Evolutionary conservation across 2,113 vertebrate genomes (phyloP), one percentile per base, ranked within the genome.

Genomic region (Entomyzon cyanotis): DNA sequence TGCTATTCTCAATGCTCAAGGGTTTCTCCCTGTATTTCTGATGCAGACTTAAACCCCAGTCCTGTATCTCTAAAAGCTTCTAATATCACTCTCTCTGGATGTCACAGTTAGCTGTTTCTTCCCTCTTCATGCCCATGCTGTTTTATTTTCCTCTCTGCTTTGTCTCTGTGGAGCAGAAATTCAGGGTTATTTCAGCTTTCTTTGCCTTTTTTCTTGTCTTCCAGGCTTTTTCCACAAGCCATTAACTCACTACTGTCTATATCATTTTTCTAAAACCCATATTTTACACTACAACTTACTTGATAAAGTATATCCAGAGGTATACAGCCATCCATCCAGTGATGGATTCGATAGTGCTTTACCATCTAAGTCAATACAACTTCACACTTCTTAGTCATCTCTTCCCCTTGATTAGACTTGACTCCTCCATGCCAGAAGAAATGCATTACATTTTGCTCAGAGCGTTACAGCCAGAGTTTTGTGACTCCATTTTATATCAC

Each of bases 341-440:
- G 79, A 88, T 63, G 33, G 80, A 87, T 92, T 81, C 87, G 64
- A 59, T 23, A 77, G 30, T 59, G 35, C 27, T 89, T 86, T 67
- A 50, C 24, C 2, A 2, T 80, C n/a, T 56, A 50, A 89, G 44
- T 52, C 89, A 95, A 59, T 90, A 81, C 4, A 1, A 71, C 80
- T 93, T 91, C 76, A 84, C 37, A 84, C 30, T 78, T 90, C 64
- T 90, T 82, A 89, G 60, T 64, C 52, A 33, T 60, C 22, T 65
- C 73, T 89, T 93, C 65, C 56, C 21, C 56, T 89, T 94, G 44
- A 79, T 92, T 91, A 78, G 41, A 68, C 52, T 89, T 79, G 46
- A 81, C 41, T 93, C 23, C 14, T 95, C 60, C 60, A 63, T 0
- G 1, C 15, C 60, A 84, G 70, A 41, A 88, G 24, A 89, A 71